Evolutionary conservation across 2,888 invertebrate species (phyloP), one percentile per base, ranked within the genome.

Genomic region (Catocala nupta): DNA sequence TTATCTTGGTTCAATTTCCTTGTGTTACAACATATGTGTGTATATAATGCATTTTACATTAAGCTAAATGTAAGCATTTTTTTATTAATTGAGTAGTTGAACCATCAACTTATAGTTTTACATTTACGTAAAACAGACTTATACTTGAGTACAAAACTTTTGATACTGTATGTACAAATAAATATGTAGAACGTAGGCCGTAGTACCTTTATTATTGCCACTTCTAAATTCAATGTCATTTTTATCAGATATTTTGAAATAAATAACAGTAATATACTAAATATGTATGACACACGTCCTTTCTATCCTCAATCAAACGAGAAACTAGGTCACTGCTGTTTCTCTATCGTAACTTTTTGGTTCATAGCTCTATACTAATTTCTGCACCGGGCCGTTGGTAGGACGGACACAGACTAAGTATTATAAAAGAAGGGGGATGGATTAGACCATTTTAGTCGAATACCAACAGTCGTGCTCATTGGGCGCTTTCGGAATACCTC

Each of bases 371-470:
- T 59, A 58, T 64, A 65, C 58, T 67, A 53, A 72, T 55, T 72
- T 64, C 49, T 13, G 50, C 62, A 13, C 47, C 16, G 10, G 13
- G 34, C 16, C 56, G 70, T 65, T 73, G 84, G 87, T 84, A 86
- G 89, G 85, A 78, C 71, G 77, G 50, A 59, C 68, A 64, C 69
- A 64, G 57, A 59, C 75, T 70, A 75, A 65, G 73, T 87, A 83
- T 88, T 89, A 89, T 85, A 91, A 78, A 39, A 83, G 85, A 82
- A 82, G 82, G 84, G 87, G 73, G 25, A 25, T 81, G 83, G 68
- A 62, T 83, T 71, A 55, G 34, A 66, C 63, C 63, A 68, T 77
- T 78, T 86, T 85, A 91, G 90, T 91, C 67, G 75, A 79, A 77
- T 66, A 66, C 74, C 73, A 81, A 82, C 88, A 74, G 81, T 84